Evolutionary conservation across 2,888 invertebrate species (phyloP).

Genomic region (Aromia moschata): DNA sequence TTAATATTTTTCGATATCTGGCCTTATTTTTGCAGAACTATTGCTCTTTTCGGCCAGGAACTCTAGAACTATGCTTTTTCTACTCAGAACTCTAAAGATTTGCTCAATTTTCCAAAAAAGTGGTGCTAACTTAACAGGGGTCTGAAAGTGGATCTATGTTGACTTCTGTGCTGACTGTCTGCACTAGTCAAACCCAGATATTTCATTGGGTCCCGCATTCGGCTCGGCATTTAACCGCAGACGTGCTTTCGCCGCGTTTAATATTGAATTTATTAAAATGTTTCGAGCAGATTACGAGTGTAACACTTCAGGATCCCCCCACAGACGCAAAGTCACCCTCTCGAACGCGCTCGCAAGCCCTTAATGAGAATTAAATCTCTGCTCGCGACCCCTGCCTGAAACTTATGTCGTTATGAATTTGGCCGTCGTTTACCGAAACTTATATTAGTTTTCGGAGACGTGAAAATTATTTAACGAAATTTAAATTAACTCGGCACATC

Average conservation of each 20-base stretch:
- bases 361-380: constrained; percentile 28
- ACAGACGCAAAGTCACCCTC: constrained; percentile 21
- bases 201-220: too few relatives aligned
- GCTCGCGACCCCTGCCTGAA: constrained; percentile 16
- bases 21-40: too few relatives aligned
- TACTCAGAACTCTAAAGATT: too few relatives aligned
- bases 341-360: constrained; percentile 16
- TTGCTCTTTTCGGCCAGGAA: too few relatives aligned
- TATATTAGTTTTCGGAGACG: constrained; percentile 26
- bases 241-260: neutral
- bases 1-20: too few relatives aligned
- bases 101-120: too few relatives aligned
- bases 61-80: too few relatives aligned
- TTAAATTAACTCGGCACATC: constrained; percentile 15
- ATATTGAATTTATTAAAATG: constrained; percentile 24
- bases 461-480: constrained; percentile 23
- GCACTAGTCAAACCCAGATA: too few relatives aligned
- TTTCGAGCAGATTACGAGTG: constrained; percentile 18
- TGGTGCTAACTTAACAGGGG: too few relatives aligned
- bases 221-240: too few relatives aligned
- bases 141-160: too few relatives aligned
- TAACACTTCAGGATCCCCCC: constrained; percentile 24
- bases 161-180: too few relatives aligned
- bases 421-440: constrained; percentile 18
- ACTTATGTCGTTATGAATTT: constrained; percentile 23